Base-by-base conservation (phyloP, 2,113 vertebrate species). In the Osmerus mordax region DNA sequence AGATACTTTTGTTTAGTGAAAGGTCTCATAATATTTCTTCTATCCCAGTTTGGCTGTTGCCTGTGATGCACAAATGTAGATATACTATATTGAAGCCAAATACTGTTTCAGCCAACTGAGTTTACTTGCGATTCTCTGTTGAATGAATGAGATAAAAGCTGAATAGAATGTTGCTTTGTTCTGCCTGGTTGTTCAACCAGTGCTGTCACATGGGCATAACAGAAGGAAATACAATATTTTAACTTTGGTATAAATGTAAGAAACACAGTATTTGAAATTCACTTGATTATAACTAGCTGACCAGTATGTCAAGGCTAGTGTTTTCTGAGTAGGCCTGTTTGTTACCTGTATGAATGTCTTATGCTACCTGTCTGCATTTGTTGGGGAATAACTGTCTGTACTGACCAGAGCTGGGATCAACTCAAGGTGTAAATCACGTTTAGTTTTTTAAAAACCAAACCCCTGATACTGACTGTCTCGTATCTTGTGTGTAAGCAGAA, bases 61-160 rank as follows among this genome's bases (percentile, higher is more conserved):
- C 65, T 67, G 75, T 71, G 55, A 76, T 69, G 70, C 68, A 60
- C 68, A 79, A 12, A 47, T 47, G 41, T 51, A 32, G 3, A 29
- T 70, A 60, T 69, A n/a, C 69, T 72, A 73, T 82, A 74, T 75
- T 73, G 3, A 73, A 82, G 70, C 78, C 75, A 85, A 79, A 82
- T 71, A 71, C 65, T 76, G 58, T 62, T 41, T 81, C 70, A 65
- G 41, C 41, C 41, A 47, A 12, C 41, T 36, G 32, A 47, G 8
- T 36, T 47, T 47, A 47, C 41, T 47, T 47, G 8, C 41, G 9
- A 47, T 47, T 47, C 41, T 9, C 41, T 47, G 41, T 47, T 47
- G 41, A 47, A 47, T 47, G 41, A 47, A 11, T 47, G 41, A 47
- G 41, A 11, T 1, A 47, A 12, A 47, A 47, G 41, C 9, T 9